phyloP scores from a whole-genome alignment of 2,797 vertebrate species.

The Mormyrops attenuatus region DNA sequence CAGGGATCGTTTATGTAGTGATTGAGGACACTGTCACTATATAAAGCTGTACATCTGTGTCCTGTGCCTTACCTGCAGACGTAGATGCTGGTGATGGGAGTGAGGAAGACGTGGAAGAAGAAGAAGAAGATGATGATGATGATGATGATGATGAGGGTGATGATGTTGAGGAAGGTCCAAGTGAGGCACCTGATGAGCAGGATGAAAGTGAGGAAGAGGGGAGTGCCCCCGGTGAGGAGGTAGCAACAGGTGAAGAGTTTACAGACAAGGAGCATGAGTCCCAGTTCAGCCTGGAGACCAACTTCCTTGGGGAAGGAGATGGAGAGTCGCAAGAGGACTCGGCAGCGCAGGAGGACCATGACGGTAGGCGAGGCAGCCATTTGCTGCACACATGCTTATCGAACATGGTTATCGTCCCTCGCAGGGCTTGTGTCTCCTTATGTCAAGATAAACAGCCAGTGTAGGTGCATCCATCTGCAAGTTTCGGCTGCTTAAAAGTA shows the following conservation, averaged over 20 bases:
- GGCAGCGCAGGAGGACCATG: conserved; percentile 17
- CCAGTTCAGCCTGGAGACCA: conserved; percentile 83
- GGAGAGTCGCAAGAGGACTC: conserved; percentile 27
- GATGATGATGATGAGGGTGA: conserved; percentile 18
- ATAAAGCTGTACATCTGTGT: neutral
- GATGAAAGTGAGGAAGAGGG: neutral
- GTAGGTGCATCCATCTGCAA: neutral
- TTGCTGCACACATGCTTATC: neutral
- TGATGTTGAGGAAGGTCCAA: neutral
- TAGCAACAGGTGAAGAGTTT: conserved; percentile 60
- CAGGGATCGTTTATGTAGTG: neutral
- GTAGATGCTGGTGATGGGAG: conserved; percentile 22
- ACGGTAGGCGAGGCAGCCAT: conserved; percentile 33
- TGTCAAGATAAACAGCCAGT: neutral
- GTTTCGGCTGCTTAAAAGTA: neutral
- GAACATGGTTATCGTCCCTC: neutral
- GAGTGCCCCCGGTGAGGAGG: conserved; percentile 29
- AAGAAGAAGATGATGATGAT: conserved; percentile 22
- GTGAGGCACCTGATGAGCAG: conserved; percentile 27
- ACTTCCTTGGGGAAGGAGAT: conserved; percentile 63
- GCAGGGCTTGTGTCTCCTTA: neutral
- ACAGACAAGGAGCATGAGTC: conserved; percentile 75
- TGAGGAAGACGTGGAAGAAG: conserved; percentile 23
- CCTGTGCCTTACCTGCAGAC: neutral
- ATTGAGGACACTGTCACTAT: neutral